Percentiles rank a stretch among this genome's conserved stretches.
Conservation (phyloP, 2,797 vertebrate genomes). For the Furcifer pardalis region DNA sequence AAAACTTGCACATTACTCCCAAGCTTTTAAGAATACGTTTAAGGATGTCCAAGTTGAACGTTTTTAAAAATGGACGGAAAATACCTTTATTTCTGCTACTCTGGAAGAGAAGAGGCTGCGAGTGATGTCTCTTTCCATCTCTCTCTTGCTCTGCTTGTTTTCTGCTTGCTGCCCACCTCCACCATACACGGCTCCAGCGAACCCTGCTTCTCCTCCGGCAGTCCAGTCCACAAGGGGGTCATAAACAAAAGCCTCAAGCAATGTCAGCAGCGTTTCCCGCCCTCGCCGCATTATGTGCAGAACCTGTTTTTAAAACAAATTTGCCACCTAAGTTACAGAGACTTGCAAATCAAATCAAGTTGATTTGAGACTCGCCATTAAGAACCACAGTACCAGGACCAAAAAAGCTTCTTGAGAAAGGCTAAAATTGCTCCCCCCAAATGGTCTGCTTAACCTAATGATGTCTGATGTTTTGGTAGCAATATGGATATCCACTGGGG, state of each 20-base stretch:
- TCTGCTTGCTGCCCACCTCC: slow-evolving; percentile 97
- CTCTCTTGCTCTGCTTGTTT: slow-evolving; percentile 96
- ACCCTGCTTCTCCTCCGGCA: slow-evolving; percentile 95
- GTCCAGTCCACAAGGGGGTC: slow-evolving; percentile 99
- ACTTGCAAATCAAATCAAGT: too few species aligned
- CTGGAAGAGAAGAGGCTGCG: slow-evolving; percentile 98
- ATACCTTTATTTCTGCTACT: slow-evolving; percentile 97
- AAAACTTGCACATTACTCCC: neutral
- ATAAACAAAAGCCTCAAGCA: slow-evolving; percentile 97
- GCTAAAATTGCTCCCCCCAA: too few species aligned
- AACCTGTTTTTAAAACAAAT: slow-evolving; percentile 76
- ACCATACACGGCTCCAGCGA: slow-evolving; percentile 96
- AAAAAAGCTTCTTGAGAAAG: too few species aligned
- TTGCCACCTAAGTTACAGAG: neutral
- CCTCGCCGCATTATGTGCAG: slow-evolving; percentile 97
- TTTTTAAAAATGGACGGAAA: accelerated
- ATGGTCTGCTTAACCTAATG: too few species aligned
- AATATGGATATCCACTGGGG: too few species aligned
- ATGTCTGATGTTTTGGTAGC: too few species aligned
- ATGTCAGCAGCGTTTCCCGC: slow-evolving; percentile 92
- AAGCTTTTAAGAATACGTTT: neutral
- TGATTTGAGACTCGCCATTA: neutral
- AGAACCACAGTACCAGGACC: too few species aligned
- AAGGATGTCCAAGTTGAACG: neutral
- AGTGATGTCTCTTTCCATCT: slow-evolving; percentile 98